Conservation (phyloP, 2,888 invertebrate species). For the Apodemia hepburni region DNA sequence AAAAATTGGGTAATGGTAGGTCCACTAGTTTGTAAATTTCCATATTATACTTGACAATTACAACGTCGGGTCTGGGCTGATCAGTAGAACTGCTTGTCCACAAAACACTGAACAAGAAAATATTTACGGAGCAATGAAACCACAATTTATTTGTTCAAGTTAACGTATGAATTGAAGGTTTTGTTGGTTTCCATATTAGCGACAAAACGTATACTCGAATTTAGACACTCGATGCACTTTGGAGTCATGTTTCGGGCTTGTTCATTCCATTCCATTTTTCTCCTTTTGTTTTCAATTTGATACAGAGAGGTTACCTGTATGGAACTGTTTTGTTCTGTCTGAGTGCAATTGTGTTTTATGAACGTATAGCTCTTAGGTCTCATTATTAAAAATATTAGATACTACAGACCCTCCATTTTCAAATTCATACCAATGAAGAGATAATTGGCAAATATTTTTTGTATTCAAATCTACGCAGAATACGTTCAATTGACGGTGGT, state of each 20-base stretch:
- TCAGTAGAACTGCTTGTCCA: neutral
- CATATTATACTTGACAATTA: neutral
- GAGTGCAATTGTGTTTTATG: slow-evolving; percentile 41
- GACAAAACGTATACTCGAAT: slow-evolving; percentile 41
- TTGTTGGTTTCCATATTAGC: slow-evolving; percentile 39
- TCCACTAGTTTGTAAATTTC: neutral
- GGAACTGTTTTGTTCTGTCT: slow-evolving; percentile 43
- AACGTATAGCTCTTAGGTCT: slow-evolving; percentile 34
- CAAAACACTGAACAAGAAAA: slow-evolving; percentile 20
- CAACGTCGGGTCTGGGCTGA: neutral
- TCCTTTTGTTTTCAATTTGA: slow-evolving; percentile 42
- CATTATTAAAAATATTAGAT: slow-evolving; percentile 36
- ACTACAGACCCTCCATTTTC: slow-evolving; percentile 25
- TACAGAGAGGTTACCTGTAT: slow-evolving; percentile 35
- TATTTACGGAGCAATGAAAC: slow-evolving; percentile 21
- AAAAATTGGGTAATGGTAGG: neutral
- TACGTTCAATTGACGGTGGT: neutral
- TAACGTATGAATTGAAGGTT: slow-evolving; percentile 30
- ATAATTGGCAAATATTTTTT: slow-evolving; percentile 13
- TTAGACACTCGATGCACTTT: slow-evolving; percentile 45
- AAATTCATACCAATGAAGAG: slow-evolving; percentile 16
- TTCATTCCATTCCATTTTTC: slow-evolving; percentile 40
- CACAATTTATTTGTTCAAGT: slow-evolving; percentile 33
- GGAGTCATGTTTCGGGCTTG: slow-evolving; percentile 43
- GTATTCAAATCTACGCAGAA: slow-evolving; percentile 1